Conservation (phyloP, 2,113 vertebrate genomes). For the Amblyornis subalaris region DNA sequence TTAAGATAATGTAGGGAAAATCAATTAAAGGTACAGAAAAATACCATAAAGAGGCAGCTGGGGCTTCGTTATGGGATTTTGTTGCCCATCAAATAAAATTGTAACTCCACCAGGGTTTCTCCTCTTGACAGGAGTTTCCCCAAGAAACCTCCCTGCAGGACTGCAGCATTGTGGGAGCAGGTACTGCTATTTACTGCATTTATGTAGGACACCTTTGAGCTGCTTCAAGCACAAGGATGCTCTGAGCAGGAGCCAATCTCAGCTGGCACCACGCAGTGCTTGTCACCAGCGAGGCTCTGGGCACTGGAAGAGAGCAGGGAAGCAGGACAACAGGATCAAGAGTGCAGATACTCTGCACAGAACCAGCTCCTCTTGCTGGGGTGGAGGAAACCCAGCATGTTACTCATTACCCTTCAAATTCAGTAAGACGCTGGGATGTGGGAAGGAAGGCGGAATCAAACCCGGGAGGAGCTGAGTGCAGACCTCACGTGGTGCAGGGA, state of each 20-base stretch:
- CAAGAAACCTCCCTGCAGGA: not conserved
- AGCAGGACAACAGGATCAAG: not conserved
- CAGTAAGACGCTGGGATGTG: not conserved
- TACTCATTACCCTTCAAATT: not conserved
- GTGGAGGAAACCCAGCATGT: not conserved
- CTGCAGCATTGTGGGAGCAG: not conserved
- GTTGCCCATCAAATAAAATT: not conserved
- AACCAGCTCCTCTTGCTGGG: not conserved
- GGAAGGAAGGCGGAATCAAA: not conserved
- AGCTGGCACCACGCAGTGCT: not conserved
- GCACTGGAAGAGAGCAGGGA: not conserved
- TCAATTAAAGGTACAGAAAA: not conserved
- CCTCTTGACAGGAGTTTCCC: rapidly evolving
- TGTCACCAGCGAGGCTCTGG: not conserved
- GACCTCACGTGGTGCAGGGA: rapidly evolving
- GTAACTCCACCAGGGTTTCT: not conserved
- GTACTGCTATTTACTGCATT: not conserved
- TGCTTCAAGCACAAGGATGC: not conserved
- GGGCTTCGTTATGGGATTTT: not conserved
- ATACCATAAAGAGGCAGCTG: not conserved
- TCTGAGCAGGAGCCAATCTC: not conserved
- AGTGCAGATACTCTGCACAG: not conserved
- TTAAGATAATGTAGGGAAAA: not conserved
- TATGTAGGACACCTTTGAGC: not conserved
- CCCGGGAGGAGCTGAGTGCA: not conserved